These are phyloP conservation scores for Choristoneura rosaceana DNA, from an alignment of 2,888 invertebrate genomes.

Conservation along the genomic window DNA sequence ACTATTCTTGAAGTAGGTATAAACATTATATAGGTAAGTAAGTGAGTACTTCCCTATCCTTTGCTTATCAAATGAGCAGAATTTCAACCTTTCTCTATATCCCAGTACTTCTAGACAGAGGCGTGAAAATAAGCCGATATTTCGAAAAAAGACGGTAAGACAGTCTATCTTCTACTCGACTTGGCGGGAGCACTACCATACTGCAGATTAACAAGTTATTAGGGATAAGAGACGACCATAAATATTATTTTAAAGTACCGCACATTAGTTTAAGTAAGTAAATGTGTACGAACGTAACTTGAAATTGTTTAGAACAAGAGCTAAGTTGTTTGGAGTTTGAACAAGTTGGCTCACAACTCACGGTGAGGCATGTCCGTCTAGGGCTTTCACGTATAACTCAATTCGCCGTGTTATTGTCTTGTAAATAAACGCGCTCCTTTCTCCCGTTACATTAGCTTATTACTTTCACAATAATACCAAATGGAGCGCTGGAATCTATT, in stretches of 20 bases:
- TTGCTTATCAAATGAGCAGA: too few relatives aligned
- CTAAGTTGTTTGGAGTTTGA: constrained; percentile 8
- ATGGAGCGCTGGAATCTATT: constrained; percentile 20
- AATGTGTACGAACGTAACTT: neutral
- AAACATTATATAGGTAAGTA: too few relatives aligned
- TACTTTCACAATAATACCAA: constrained; percentile 26
- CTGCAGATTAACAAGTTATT: neutral
- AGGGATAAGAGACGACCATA: neutral
- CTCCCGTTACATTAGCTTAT: constrained; percentile 36
- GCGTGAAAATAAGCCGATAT: too few relatives aligned
- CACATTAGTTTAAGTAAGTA: neutral
- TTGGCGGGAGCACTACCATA: too few relatives aligned
- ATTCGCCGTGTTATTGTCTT: constrained; percentile 17
- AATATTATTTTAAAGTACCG: neutral
- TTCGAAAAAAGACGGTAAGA: too few relatives aligned
- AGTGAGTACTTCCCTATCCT: too few relatives aligned
- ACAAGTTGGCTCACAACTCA: neutral
- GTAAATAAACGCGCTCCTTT: constrained; percentile 12
- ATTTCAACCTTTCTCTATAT: too few relatives aligned
- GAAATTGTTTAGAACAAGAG: constrained; percentile 7
- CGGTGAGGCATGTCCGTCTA: neutral
- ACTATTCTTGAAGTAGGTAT: too few relatives aligned
- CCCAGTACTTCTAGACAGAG: too few relatives aligned
- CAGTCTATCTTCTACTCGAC: too few relatives aligned
- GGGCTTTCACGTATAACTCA: constrained; percentile 5